phyloP scores from a whole-genome alignment of 2,888 invertebrate genomes.

The Chrysina gloriosa region DNA sequence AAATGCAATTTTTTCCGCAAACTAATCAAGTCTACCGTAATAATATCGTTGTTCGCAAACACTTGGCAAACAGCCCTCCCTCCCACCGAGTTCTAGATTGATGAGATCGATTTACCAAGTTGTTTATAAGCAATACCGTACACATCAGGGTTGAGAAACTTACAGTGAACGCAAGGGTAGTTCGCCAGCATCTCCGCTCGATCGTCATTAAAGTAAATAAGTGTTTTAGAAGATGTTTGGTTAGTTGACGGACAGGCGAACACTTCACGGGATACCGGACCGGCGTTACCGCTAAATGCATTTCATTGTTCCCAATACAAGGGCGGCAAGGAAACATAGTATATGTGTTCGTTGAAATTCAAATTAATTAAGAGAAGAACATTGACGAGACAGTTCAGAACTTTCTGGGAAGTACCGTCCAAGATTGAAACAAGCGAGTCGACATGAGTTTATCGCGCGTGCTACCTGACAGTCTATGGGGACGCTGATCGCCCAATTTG shows the following conservation, averaged over 20 bases:
- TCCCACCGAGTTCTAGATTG: conserved; percentile 4
- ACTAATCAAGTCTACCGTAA: not conserved
- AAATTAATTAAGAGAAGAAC: conserved; percentile 20
- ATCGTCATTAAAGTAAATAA: conserved; percentile 41
- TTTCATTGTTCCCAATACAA: conserved; percentile 22
- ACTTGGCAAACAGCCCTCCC: not conserved
- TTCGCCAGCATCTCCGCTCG: conserved; percentile 44
- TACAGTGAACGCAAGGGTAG: conserved; percentile 45
- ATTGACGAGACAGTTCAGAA: not conserved
- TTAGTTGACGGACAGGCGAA: conserved; percentile 46
- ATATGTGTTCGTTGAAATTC: not conserved
- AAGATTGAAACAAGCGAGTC: no score
- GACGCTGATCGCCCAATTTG: no score
- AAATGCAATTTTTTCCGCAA: no score
- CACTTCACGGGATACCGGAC: not conserved
- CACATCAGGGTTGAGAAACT: conserved; percentile 16
- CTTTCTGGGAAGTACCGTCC: no score
- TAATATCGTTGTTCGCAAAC: not conserved
- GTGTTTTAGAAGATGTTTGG: conserved; percentile 46
- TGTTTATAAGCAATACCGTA: conserved; percentile 22
- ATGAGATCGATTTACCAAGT: conserved; percentile 21
- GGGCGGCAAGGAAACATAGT: not conserved
- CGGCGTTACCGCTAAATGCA: conserved; percentile 2
- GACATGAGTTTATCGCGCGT: no score
- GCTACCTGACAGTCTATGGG: no score